Percentiles rank a stretch among this genome's conserved stretches.
Conservation (phyloP, 2,113 vertebrate genomes). For the Bagarius yarrelli region DNA sequence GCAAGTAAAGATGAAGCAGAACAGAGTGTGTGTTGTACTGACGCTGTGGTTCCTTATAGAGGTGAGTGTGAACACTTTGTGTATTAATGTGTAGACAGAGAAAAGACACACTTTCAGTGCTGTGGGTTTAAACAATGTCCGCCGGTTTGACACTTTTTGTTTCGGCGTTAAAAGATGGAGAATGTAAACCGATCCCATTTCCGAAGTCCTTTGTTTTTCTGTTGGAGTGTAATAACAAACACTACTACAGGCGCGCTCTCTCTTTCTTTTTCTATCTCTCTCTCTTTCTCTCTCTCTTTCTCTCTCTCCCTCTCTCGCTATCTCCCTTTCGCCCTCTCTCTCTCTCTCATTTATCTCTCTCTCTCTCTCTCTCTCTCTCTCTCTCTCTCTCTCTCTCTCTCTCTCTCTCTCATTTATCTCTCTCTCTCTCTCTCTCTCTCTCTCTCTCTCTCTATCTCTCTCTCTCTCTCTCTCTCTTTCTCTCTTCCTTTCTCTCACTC, state of each 20-base stretch:
- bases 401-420: too few relatives aligned
- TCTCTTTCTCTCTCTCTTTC: too few relatives aligned
- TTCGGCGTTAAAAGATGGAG: not conserved
- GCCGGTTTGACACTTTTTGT: not conserved
- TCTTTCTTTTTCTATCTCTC: too few relatives aligned
- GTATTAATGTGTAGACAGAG: not conserved
- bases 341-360: too few relatives aligned
- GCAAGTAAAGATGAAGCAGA: slow-evolving; percentile 56
- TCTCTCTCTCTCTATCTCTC: too few relatives aligned
- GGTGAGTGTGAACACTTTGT: slow-evolving; percentile 57
- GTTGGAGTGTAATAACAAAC: not conserved
- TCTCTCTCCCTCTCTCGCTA: too few relatives aligned
- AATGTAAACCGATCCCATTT: not conserved
- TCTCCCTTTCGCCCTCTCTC: too few relatives aligned
- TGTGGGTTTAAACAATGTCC: not conserved
- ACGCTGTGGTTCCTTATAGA: slow-evolving; percentile 60
- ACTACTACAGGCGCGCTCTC: not conserved
- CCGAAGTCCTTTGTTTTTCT: slow-evolving; percentile 8
- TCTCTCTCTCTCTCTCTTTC: too few relatives aligned
- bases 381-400: too few relatives aligned
- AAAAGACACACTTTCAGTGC: not conserved
- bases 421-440: too few relatives aligned
- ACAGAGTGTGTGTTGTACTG: slow-evolving; percentile 53
- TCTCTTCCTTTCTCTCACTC: too few relatives aligned
- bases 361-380: too few relatives aligned